Base-by-base conservation (phyloP, 2,797 vertebrate genomes). In the Myotis planiceps region DNA sequence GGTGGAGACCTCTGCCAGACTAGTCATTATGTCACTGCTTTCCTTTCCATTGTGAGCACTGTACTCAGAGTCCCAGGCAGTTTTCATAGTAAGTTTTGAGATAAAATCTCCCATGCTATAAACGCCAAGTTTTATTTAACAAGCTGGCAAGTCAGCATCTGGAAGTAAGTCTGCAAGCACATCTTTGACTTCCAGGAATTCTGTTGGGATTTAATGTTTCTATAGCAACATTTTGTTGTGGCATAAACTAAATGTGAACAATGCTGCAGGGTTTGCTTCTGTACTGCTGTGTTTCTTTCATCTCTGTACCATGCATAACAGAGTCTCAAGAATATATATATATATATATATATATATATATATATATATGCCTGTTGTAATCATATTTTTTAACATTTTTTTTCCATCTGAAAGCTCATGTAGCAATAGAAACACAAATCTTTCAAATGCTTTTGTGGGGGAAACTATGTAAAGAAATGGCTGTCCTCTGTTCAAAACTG, bases 131-230 rank as follows among this genome's bases (percentile, higher is more conserved):
- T 97, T 96, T 86, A 97, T 89, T 96, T 92, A 97, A 92, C 69
- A 93, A 88, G 92, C 47, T 45, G 87, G 75, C 60, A 83, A 92
- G 78, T 47, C 37, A 84, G 92, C 96, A 94, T 97, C 97, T 97
- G 96, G 95, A 97, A 96, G 83, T 53, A 42, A 96, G 88, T 71
- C 91, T 81, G 71, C 74, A 92, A 69, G 87, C 84, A 75, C 85
- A 89, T 90, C 94, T 93, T 91, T 83, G 96, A 97, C 93, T 97
- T 98, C 94, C 93, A 97, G 96, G 97, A 97, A 97, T 92, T 95
- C 94, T 92, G 78, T 7, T 88, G 96, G 72, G 78, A 95, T 92
- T 93, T 68, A 23, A 55, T 69, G 96, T 98, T 97, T 93, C 97
- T 76, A 95, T 97, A 76, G 96, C 78, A 97, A 97, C 92, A 55